Percentiles rank a stretch among this genome's conserved stretches.
Conservation (phyloP, 2,888 invertebrate species). For the Phengaris arion region DNA sequence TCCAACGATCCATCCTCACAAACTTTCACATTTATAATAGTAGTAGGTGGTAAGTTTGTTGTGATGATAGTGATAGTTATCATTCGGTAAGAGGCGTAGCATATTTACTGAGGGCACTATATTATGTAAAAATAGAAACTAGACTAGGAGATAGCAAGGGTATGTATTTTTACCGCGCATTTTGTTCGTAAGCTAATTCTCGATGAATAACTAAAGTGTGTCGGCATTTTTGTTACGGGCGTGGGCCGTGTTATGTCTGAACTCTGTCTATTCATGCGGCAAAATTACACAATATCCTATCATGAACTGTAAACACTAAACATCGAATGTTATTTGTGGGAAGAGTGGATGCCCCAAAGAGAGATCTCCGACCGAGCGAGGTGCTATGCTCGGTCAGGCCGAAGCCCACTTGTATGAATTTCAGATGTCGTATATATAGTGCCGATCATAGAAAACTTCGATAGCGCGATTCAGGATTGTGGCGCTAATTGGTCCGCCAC, state of each 20-base stretch:
- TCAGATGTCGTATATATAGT: too few species aligned
- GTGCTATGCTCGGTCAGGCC: too few species aligned
- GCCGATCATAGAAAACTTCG: too few species aligned
- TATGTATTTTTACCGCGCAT: not conserved
- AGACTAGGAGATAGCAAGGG: not conserved
- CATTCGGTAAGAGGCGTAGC: not conserved
- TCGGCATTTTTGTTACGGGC: constrained; percentile 23
- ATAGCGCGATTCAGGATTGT: too few species aligned
- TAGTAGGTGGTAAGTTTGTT: too few species aligned
- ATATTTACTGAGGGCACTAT: not conserved
- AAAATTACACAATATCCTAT: constrained; percentile 23
- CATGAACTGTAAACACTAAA: constrained; percentile 3
- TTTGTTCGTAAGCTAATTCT: not conserved
- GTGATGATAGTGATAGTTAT: too few species aligned
- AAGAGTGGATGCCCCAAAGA: too few species aligned
- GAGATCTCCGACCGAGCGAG: too few species aligned
- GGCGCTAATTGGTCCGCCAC: too few species aligned
- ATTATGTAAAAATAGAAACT: not conserved
- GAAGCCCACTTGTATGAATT: too few species aligned
- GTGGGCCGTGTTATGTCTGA: constrained; percentile 19
- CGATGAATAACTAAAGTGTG: constrained; percentile 23
- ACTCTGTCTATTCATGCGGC: constrained; percentile 2
- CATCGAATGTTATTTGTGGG: constrained; percentile 10
- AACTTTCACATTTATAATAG: too few species aligned
- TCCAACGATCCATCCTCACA: too few species aligned